Percentiles rank a stretch among this genome's conserved stretches.
These are phyloP conservation scores for Muricea muricata DNA, from an alignment of 92 coral and sea anemone species.

Conservation along the genomic window DNA sequence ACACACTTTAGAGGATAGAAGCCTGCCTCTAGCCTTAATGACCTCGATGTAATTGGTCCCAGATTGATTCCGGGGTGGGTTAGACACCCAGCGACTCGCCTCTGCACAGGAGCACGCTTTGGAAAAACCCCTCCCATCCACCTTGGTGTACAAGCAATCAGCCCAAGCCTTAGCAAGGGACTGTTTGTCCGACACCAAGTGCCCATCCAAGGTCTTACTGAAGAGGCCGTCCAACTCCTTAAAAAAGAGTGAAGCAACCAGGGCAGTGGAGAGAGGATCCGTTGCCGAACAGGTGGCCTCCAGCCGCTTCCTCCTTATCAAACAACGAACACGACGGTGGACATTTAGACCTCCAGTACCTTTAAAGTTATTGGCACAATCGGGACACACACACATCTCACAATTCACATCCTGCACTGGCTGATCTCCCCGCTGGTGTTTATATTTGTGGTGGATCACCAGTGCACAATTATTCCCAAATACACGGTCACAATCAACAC, in stretches of 20 bases:
- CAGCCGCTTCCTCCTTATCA: constrained; percentile 13
- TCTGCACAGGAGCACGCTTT: no score
- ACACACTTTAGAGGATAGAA: constrained; percentile 27
- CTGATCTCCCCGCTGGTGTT: background rate
- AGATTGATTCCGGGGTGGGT: no score
- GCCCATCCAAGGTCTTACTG: background rate
- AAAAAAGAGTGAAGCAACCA: constrained; percentile 1
- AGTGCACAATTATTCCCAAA: background rate
- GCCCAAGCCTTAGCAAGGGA: no score
- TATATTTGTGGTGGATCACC: background rate
- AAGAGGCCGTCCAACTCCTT: background rate
- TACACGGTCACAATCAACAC: background rate
- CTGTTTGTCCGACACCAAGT: constrained; percentile 12
- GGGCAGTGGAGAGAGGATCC: background rate
- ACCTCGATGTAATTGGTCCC: constrained; percentile 20
- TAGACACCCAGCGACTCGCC: no score
- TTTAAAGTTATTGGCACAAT: background rate
- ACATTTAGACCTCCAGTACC: background rate
- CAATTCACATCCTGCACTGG: background rate
- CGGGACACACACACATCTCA: background rate
- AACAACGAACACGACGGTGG: background rate
- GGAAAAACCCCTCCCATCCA: no score
- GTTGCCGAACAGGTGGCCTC: background rate
- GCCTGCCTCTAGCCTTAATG: constrained; percentile 14
- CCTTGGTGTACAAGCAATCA: no score